Evolutionary conservation across 2,888 invertebrate species (phyloP).

Genomic region (Scelioninae gen. 2): DNA sequence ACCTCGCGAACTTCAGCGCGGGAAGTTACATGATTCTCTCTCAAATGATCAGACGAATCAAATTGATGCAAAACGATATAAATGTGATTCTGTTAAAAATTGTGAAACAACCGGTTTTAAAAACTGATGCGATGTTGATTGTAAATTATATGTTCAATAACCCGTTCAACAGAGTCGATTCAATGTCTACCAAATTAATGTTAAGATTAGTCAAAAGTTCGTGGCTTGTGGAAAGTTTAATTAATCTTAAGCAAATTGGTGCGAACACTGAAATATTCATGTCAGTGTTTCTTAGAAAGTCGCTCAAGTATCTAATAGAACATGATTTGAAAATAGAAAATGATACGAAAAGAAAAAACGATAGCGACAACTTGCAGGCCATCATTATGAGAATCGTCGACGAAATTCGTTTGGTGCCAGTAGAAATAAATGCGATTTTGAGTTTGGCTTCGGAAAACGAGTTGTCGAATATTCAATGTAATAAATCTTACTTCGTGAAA

Average conservation of each 20-base stretch:
- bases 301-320: conserved; percentile 77
- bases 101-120: conserved; percentile 76
- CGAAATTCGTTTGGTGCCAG: conserved; percentile 78
- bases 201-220: conserved; percentile 75
- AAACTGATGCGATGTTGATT: conserved; percentile 81
- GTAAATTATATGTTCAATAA: conserved; percentile 84
- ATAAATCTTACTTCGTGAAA: conserved; percentile 63
- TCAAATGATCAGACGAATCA: conserved; percentile 81
- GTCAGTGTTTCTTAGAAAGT: conserved; percentile 77
- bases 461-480: conserved; percentile 18
- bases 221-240: conserved; percentile 77
- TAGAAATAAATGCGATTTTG: conserved; percentile 70
- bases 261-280: conserved; percentile 79
- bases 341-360: neutral
- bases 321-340: conserved; percentile 63
- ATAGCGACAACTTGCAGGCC: neutral
- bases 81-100: conserved; percentile 80
- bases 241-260: conserved; percentile 77
- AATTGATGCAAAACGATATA: conserved; percentile 78
- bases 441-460: conserved; percentile 22
- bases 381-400: conserved; percentile 75
- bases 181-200: conserved; percentile 77
- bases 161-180: conserved; percentile 77
- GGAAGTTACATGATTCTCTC: conserved; percentile 85
- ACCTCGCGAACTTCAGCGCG: conserved; percentile 83